A percentile compares a stretch with the other conserved stretches of the same genome.
Evolutionary conservation across 1,140 invertebrate species (phyloP).

Genomic region (Papilio polyxenes): DNA sequence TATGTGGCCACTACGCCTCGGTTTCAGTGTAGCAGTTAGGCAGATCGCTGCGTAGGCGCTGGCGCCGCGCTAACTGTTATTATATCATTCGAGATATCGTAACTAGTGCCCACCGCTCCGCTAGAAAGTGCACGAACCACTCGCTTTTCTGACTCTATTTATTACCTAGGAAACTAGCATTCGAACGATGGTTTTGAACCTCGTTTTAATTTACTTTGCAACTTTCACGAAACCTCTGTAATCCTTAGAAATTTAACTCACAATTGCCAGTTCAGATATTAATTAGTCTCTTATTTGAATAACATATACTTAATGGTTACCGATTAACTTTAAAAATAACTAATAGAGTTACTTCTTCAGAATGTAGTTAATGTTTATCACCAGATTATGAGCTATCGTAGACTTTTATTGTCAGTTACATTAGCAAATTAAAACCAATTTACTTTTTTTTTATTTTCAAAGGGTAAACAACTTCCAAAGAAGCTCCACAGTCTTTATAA

Average conservation of each 20-base stretch:
- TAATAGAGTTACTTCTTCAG: background rate
- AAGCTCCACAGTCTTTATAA: background rate
- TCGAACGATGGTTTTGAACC: conserved; percentile 44
- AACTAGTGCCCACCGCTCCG: conserved; percentile 69
- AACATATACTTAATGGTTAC: background rate
- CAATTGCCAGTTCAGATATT: background rate
- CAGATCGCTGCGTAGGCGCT: conserved; percentile 34
- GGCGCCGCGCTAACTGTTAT: conserved; percentile 47
- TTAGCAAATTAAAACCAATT: background rate
- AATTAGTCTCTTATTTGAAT: background rate
- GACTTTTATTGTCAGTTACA: background rate
- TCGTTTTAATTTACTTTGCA: conserved; percentile 54
- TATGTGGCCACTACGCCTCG: background rate
- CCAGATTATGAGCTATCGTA: background rate
- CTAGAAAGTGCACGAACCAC: conserved; percentile 73
- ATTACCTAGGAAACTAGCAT: conserved; percentile 60
- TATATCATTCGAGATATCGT: conserved; percentile 77
- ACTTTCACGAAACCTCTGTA: conserved; percentile 26
- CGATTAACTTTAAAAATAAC: background rate
- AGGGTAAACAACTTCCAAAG: background rate
- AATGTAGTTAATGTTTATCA: background rate
- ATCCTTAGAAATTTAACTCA: background rate
- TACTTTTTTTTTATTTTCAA: background rate
- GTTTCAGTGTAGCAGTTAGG: conserved; percentile 13
- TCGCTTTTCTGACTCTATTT: conserved; percentile 73